Evolutionary conservation across 2,113 vertebrate species (phyloP).

Genomic region (Turdus rufiventris): DNA sequence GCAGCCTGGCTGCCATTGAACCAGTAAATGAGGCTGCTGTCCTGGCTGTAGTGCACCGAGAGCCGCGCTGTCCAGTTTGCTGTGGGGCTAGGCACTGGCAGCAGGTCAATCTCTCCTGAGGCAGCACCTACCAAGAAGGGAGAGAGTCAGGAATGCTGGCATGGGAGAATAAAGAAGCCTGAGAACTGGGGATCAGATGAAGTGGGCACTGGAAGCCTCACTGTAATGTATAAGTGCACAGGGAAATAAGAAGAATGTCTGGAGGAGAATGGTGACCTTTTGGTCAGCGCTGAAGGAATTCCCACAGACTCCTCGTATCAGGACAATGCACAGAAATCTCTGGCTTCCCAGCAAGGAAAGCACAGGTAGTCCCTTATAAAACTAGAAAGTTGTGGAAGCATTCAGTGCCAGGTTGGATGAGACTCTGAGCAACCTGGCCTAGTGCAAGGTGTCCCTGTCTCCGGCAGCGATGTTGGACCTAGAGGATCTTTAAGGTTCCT

Average conservation of each 20-base stretch:
- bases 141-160: background rate
- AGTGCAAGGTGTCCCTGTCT: background rate
- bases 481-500: background rate
- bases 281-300: background rate
- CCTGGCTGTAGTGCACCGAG: conserved; percentile 92
- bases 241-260: background rate
- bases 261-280: background rate
- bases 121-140: conserved; percentile 81
- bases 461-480: background rate
- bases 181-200: background rate
- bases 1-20: conserved; percentile 95
- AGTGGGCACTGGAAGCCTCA: background rate
- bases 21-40: conserved; percentile 95
- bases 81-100: conserved; percentile 86
- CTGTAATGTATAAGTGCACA: background rate
- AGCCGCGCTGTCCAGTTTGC: conserved; percentile 92
- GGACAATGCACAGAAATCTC: background rate
- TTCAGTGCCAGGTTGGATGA: background rate
- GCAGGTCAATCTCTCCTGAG: conserved; percentile 90
- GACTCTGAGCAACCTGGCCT: background rate
- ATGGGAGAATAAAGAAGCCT: background rate
- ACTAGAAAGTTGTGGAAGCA: background rate
- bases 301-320: background rate
- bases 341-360: background rate
- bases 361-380: background rate